These are phyloP conservation scores for Carcina quercana DNA, from an alignment of 2,888 invertebrate species.

Conservation along the genomic window DNA sequence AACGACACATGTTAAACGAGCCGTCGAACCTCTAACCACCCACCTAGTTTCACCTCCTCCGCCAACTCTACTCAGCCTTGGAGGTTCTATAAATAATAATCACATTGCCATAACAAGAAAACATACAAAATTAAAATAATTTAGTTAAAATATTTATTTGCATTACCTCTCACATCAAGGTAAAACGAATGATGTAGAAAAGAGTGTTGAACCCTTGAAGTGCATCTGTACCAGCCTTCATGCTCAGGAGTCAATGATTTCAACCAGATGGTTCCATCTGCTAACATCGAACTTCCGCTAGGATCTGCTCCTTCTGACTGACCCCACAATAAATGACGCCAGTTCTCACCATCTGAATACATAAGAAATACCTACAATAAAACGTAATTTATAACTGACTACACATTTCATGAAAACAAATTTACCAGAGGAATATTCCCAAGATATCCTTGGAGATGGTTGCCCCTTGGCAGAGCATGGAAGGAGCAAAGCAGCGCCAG, in stretches of 20 bases:
- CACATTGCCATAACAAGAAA: background rate
- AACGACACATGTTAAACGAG: conserved; percentile 75
- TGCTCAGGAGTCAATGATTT: conserved; percentile 82
- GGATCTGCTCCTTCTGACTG: conserved; percentile 55
- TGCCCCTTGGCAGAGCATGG: conserved; percentile 88
- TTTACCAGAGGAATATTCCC: conserved; percentile 82
- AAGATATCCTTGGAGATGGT: conserved; percentile 82
- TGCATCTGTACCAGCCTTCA: conserved; percentile 90
- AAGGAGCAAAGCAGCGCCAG: conserved; percentile 82
- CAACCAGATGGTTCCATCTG: conserved; percentile 84
- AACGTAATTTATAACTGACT: background rate
- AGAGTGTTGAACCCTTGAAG: conserved; percentile 76
- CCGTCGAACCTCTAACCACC: conserved; percentile 67
- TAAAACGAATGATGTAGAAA: conserved; percentile 61
- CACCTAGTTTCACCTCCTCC: conserved; percentile 58
- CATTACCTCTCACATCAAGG: conserved; percentile 57
- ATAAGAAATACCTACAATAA: background rate
- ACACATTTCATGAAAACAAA: background rate
- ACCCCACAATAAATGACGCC: conserved; percentile 65
- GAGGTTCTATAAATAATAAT: conserved; percentile 41
- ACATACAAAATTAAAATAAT: background rate
- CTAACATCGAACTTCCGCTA: conserved; percentile 72
- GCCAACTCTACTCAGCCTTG: conserved; percentile 45
- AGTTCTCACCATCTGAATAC: conserved; percentile 53
- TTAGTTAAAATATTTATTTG: background rate